Evolutionary conservation across 2,888 invertebrate genomes (phyloP), one percentile per base, ranked within the genome.

Genomic region (Diadromus collaris): DNA sequence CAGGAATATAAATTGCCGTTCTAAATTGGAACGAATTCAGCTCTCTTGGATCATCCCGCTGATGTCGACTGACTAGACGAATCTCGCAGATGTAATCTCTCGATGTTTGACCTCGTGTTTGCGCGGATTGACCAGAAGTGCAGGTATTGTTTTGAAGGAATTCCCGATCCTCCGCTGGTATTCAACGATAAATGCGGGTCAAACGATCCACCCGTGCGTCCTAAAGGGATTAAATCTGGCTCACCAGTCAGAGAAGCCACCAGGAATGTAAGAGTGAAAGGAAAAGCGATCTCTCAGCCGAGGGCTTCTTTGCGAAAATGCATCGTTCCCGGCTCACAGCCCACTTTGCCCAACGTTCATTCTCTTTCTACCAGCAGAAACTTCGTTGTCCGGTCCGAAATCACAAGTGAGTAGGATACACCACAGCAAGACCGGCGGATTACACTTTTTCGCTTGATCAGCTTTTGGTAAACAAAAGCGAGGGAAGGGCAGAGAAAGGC

Each of bases 1-100:
- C 87, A 85, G 86, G 87, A 87, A 88, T 87, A 89, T 87, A 88
- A 88, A 89, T 89, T 89, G 89, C 88, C 82, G 81, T 81, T 82
- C 84, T 83, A 89, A 88, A 89, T 85, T 86, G 86, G 86, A 67
- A 75, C 68, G 32, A 58, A 70, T 69, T n/a, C 54, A 48, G 46
- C 32, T 46, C 60, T 19, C 60, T 69, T 24, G 27, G 10, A 60
- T 34, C 21, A n/a, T 27, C 56, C 46, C n/a, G 60, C 27, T 13
- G n/a, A 24, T 29, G 13, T 32, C 29, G 24, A 51, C 24, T 51
- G 51, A 21, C 21, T 51, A 24, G 10, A 60, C 24, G 32, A 9
- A 34, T 60, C 16, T 4, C 19, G 32, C 34, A 13, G 60, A n/a
- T 34, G 21, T 21, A 38, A 34, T 60, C 3, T n/a, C 19, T 10